Base-by-base conservation (phyloP, 2,113 vertebrate species). In the Anarhynchus alexandrinus region DNA sequence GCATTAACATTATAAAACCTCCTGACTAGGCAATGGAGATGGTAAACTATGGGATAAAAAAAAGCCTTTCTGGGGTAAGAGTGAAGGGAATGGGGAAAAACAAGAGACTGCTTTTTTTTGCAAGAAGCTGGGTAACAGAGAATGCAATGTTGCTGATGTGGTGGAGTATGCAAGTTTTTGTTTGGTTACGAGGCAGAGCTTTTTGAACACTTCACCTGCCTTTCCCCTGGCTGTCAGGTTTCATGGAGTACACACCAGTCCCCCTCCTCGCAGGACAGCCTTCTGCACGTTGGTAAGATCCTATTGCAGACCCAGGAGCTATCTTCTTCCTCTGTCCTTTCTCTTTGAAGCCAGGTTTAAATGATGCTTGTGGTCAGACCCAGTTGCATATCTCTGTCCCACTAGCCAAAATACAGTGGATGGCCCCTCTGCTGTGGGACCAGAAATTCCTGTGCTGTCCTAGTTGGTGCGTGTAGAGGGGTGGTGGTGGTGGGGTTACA, bases 171-270 rank as follows among this genome's bases (percentile, higher is more conserved):
- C 14, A 77, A 66, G 5, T 10, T 73, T 84, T 79, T 91, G 57
- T 49, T 21, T 80, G n/a, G 66, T 82, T 54, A 23, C 2, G 11
- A 89, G n/a, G 25, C 17, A 80, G 45, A 79, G 19, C 5, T 47
- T 88, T 71, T 58, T 64, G 15, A 49, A 64, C 21, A 12, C 26
- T 52, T 95, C 57, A 74, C 18, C 51, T 76, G 32, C 47, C 16
- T 71, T 34, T 61, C 58, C 52, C 27, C 65, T 79, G 59, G 29
- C 25, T 89, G 25, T 79, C 74, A 98, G 99, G 98, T 89, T 99
- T 98, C 93, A 99, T 99, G 99, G 99, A 99, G 96, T 99, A 99
- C 95, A 97, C 97, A 88, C 96, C 98, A 90, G 98, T 99, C 82
- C 98, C 94, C 1, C 61, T 90, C 49, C 54, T 84, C 0, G 32